These are phyloP conservation scores for Trochalopteron elliotii DNA, from an alignment of 2,113 vertebrate species.

Conservation along the genomic window DNA sequence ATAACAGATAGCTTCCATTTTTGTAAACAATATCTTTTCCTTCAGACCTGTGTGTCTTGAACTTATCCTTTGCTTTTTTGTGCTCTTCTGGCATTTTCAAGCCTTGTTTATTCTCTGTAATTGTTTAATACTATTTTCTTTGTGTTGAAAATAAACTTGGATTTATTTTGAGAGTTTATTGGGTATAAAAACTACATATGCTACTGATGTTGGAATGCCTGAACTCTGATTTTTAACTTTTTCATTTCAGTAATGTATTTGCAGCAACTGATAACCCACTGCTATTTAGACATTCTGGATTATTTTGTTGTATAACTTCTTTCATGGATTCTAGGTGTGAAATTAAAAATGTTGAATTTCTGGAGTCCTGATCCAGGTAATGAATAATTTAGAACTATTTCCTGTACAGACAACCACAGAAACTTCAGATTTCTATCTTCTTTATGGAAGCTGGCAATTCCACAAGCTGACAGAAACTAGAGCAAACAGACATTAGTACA, in stretches of 20 bases:
- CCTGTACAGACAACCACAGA: not conserved
- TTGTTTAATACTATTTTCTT: not conserved
- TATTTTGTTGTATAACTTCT: not conserved
- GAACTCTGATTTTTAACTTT: not conserved
- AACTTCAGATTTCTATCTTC: not conserved
- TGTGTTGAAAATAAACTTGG: not conserved
- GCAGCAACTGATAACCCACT: not conserved
- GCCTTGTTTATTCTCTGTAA: not conserved
- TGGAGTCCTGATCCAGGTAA: not conserved
- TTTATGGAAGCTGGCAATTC: not conserved
- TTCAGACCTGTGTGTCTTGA: not conserved
- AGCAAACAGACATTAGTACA: not conserved
- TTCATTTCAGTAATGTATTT: not conserved
- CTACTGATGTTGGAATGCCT: not conserved
- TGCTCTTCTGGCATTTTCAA: not conserved
- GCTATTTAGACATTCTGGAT: not conserved
- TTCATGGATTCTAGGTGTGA: not conserved
- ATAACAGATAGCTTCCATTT: not conserved
- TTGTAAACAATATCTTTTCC: not conserved
- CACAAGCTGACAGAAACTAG: not conserved
- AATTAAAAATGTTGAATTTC: not conserved
- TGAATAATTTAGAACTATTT: not conserved
- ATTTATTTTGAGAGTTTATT: not conserved
- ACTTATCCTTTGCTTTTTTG: not conserved
- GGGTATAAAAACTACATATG: not conserved